Base-by-base conservation (phyloP, 2,113 vertebrate genomes). In the Poeciliopsis turrubarensis region DNA sequence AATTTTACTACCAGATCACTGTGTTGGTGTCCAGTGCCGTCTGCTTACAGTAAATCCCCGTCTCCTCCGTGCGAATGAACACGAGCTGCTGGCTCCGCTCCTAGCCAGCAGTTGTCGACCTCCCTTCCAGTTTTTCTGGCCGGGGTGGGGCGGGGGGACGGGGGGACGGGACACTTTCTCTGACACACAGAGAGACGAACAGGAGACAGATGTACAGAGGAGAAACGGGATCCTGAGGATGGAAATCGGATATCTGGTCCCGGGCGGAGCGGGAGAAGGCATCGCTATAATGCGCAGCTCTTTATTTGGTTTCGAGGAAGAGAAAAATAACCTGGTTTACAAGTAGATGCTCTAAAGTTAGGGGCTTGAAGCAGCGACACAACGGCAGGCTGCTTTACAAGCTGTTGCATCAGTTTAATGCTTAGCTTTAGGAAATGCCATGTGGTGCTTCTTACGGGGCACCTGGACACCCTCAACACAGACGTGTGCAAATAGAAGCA, bases 281-380 rank as follows among this genome's bases (percentile, higher is more conserved):
- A 90, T 88, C 25, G 83, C 86, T 87, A 85, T 89, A 91, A 91
- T 90, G 89, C 65, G 79, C 87, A 79, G 82, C 63, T 88, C 94
- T 94, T 94, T 93, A 93, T 95, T 90, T 94, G 94, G 93, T 84
- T 73, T 77, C 72, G 78, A 75, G 86, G 86, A 72, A 79, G 41
- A 79, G 64, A 82, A 65, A 89, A 79, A 67, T 80, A 65, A 90
- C 69, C 34, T 61, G 61, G 70, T 92, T 89, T 73, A 51, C 30
- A 41, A 77, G 81, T 90, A 86, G 34, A 27, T 47, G 78, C 60
- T 71, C 73, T 72, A 84, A 82, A 83, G 80, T 87, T 85, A 85
- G 87, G 63, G 2, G 26, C 57, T 54, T 83, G 32, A 68, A 82
- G 68, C 41, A 65, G 54, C 66, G 79, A 31, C 69, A 81, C 73